Conservation (phyloP, 2,888 invertebrate genomes). For the Caenorhabditis sp. region DNA sequence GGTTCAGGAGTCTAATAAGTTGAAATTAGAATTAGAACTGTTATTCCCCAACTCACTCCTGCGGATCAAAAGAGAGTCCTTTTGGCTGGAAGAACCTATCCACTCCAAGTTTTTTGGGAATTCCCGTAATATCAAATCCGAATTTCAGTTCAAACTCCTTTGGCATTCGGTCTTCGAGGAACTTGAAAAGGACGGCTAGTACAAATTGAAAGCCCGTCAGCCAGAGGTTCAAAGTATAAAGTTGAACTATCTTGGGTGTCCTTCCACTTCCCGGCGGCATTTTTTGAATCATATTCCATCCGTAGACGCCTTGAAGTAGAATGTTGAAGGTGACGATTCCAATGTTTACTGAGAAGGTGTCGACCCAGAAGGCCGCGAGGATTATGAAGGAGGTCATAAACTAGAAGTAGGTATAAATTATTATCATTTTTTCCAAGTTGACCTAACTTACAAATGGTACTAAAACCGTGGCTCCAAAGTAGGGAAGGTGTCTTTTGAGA, state of each 20-base stretch:
- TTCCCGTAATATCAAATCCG: slow-evolving; percentile 44
- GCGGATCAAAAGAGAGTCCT: slow-evolving; percentile 80
- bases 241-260: slow-evolving; percentile 74
- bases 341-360: slow-evolving; percentile 64
- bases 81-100: slow-evolving; percentile 66
- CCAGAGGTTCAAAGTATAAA: slow-evolving; percentile 66
- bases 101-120: slow-evolving; percentile 44
- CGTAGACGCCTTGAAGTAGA: slow-evolving; percentile 74
- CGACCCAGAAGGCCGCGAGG: slow-evolving; percentile 78
- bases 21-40: not conserved
- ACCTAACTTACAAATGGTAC: slow-evolving; percentile 77
- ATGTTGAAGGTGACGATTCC: slow-evolving; percentile 73
- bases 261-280: slow-evolving; percentile 81
- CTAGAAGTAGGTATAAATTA: slow-evolving; percentile 60
- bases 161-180: slow-evolving; percentile 34
- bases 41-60: slow-evolving; percentile 70
- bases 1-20: not conserved
- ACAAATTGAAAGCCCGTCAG: slow-evolving; percentile 51
- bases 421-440: too few species aligned
- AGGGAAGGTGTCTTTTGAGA: slow-evolving; percentile 81
- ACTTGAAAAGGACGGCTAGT: slow-evolving; percentile 9
- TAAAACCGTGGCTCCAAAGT: slow-evolving; percentile 74
- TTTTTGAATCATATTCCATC: slow-evolving; percentile 75
- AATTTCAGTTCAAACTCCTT: slow-evolving; percentile 24
- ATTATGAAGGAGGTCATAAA: slow-evolving; percentile 72